phyloP scores from a whole-genome alignment of 2,113 vertebrate genomes.

The Lasiurus cinereus region DNA sequence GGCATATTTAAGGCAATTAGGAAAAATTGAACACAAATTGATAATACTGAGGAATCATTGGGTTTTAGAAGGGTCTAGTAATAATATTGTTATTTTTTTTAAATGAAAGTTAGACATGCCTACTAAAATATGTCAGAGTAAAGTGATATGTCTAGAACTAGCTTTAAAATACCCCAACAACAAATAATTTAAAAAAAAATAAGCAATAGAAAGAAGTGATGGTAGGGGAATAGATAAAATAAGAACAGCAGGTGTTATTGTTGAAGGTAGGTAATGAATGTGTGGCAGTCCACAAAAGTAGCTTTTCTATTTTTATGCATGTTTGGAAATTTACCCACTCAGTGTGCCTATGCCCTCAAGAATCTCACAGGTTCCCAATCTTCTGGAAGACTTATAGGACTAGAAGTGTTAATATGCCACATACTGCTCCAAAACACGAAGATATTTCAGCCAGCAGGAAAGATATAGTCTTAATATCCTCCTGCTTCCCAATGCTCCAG shows the following conservation, averaged over 20 bases:
- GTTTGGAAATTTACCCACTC: background rate
- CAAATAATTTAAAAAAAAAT: conserved; percentile 37
- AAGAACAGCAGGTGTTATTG: conserved; percentile 50
- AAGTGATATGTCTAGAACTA: conserved; percentile 51
- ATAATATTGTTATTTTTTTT: background rate
- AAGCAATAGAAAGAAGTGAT: background rate
- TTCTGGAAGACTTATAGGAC: background rate
- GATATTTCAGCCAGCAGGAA: background rate
- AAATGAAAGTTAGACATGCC: background rate
- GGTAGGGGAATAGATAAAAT: background rate
- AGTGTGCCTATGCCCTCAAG: background rate
- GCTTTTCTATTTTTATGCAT: conserved; percentile 50
- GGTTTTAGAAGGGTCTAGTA: background rate
- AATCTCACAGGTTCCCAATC: background rate
- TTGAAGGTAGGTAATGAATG: conserved; percentile 16
- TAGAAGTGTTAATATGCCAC: background rate
- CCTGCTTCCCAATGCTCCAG: background rate
- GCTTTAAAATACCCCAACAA: conserved; percentile 23
- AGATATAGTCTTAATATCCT: background rate
- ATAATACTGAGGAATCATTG: background rate
- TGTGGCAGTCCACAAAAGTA: background rate
- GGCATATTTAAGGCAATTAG: background rate
- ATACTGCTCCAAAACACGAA: background rate
- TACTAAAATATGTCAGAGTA: background rate
- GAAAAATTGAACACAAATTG: conserved; percentile 27